These are phyloP conservation scores for Marronus borbonicus DNA, from an alignment of 2,888 invertebrate species.

Conservation along the genomic window DNA sequence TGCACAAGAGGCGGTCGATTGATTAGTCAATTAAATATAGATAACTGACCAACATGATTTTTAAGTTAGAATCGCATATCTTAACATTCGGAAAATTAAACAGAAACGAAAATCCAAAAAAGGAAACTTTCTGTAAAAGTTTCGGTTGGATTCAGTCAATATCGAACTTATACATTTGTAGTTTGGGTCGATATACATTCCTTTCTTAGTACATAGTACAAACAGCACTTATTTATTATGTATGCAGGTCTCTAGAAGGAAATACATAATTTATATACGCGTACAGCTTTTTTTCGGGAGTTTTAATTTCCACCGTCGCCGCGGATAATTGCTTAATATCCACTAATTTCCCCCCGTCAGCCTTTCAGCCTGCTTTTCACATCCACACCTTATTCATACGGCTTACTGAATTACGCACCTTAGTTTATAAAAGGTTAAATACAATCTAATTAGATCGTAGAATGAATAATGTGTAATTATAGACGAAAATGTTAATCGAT, in stretches of 20 bases:
- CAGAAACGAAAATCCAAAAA: no score
- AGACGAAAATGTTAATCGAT: slow-evolving; percentile 24
- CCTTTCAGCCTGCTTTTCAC: neutral
- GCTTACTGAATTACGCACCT: no score
- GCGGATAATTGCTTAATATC: slow-evolving; percentile 35
- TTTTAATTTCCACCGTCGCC: slow-evolving; percentile 19
- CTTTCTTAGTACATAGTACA: no score
- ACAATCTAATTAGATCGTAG: slow-evolving; percentile 8
- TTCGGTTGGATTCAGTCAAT: no score
- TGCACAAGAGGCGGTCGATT: no score
- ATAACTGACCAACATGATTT: no score
- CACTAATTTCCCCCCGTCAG: slow-evolving; percentile 7
- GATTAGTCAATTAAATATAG: no score
- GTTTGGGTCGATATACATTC: no score
- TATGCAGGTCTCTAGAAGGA: slow-evolving; percentile 9
- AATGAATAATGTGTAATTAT: slow-evolving; percentile 14
- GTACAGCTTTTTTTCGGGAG: slow-evolving; percentile 2
- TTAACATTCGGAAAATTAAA: no score
- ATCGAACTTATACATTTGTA: no score
- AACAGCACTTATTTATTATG: neutral
- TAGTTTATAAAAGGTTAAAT: neutral
- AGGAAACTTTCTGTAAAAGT: no score
- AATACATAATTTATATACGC: slow-evolving; percentile 24
- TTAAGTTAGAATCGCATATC: no score
- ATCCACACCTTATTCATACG: neutral